Percentiles rank a stretch among this genome's conserved stretches.
These are phyloP conservation scores for Caenorhabditis doughertyi DNA, from an alignment of 2,888 invertebrate genomes.

Conservation along the genomic window DNA sequence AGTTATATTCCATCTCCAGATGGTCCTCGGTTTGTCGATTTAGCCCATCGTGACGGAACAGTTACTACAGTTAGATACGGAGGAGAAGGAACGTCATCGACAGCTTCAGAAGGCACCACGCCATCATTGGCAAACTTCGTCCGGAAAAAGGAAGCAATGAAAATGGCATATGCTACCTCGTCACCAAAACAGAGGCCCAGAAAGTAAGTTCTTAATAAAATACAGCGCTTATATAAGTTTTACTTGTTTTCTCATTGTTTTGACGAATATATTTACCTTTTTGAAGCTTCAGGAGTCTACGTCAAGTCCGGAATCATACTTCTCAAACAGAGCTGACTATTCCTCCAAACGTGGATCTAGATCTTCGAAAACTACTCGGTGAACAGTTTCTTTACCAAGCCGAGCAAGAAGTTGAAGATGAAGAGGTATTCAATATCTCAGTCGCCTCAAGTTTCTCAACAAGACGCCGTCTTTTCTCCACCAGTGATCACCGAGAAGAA, in stretches of 20 bases:
- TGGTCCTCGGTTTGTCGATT: constrained; percentile 60
- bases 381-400: constrained; percentile 30
- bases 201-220: constrained; percentile 26
- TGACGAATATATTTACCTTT: background rate
- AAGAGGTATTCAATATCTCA: constrained; percentile 61
- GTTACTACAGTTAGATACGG: constrained; percentile 48
- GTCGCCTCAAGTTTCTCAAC: constrained; percentile 52
- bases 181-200: constrained; percentile 62
- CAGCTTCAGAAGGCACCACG: constrained; percentile 14
- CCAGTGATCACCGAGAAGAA: constrained; percentile 4
- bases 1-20: constrained; percentile 70
- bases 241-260: background rate
- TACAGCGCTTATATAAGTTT: background rate
- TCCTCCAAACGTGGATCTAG: constrained; percentile 59
- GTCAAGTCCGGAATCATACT: constrained; percentile 48
- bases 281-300: constrained; percentile 41
- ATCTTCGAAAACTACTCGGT: constrained; percentile 63
- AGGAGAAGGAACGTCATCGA: constrained; percentile 5
- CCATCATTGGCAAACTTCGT: constrained; percentile 53
- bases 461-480: constrained; percentile 34
- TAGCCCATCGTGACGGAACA: constrained; percentile 55
- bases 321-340: constrained; percentile 68
- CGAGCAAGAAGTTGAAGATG: constrained; percentile 43
- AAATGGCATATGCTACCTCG: constrained; percentile 61
- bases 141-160: constrained; percentile 55